Base-by-base conservation (phyloP, 2,113 vertebrate genomes). In the Nestor notabilis region DNA sequence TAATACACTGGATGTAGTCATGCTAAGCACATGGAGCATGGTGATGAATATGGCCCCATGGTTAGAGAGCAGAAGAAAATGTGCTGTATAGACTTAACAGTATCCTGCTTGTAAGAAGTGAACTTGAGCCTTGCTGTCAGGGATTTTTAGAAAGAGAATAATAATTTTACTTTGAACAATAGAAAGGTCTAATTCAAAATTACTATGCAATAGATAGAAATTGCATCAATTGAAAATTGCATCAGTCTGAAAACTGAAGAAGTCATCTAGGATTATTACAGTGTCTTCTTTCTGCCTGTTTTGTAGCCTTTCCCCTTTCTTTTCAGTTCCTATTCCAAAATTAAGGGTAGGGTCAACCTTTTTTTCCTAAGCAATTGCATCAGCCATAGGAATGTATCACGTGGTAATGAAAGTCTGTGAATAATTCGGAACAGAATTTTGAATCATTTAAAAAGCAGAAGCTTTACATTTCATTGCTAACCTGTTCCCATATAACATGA, bases 331-430 rank as follows among this genome's bases (percentile, higher is more conserved):
- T 76, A 72, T 84, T 84, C 35, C 60, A 93, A 93, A 91, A 71
- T 87, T 60, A 94, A 53, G 27, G 41, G n/a, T 46, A 53, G 46
- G 70, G 77, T 95, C 35, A 91, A 46, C 55, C 3, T 24, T 86
- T 89, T 85, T 92, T 74, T 86, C 43, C 58, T 89, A 79, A 80
- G 58, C 41, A 95, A 82, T 97, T 97, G 96, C 95, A 97, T 97
- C 97, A 97, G 97, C 97, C 87, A 70, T 94, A 94, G 49, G 81
- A 88, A 83, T 43, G 70, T 53, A 52, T 79, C 86, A 92, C 12
- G 4, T 93, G 80, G 83, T 94, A 84, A 89, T 68, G 28, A 84
- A 92, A 89, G 66, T 46, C 12, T 56, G 85, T 92, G 72, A 93
- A 95, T 95, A 93, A 95, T 77, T 85, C 89, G 85, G 65, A 87